phyloP scores from a whole-genome alignment of 2,888 invertebrate species.

The Andrena dorsata region DNA sequence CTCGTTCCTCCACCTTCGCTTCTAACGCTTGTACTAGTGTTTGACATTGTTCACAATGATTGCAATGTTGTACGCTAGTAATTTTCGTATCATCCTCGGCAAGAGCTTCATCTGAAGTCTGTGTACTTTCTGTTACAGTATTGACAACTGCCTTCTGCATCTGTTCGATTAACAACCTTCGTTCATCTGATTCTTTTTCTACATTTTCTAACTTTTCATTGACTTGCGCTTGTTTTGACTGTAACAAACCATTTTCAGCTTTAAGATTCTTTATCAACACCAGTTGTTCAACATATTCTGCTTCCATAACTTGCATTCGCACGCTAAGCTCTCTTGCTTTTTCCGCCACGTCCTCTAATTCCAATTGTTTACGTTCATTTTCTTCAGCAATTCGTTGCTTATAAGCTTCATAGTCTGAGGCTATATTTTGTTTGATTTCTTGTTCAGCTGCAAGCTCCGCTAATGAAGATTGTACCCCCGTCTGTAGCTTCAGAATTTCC shows the following conservation, averaged over 20 bases:
- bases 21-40: constrained; percentile 85
- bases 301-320: constrained; percentile 82
- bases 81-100: constrained; percentile 43
- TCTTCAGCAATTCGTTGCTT: constrained; percentile 50
- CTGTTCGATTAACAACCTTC: constrained; percentile 73
- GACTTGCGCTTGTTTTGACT: constrained; percentile 83
- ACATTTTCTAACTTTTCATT: constrained; percentile 80
- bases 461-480: constrained; percentile 29
- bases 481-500: constrained; percentile 65
- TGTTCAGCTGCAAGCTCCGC: constrained; percentile 52
- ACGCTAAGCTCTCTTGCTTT: constrained; percentile 82
- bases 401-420: constrained; percentile 64
- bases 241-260: constrained; percentile 79
- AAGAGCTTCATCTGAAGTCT: constrained; percentile 46
- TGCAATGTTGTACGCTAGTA: constrained; percentile 61
- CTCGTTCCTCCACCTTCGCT: constrained; percentile 91
- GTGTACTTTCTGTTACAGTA: constrained; percentile 34
- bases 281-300: constrained; percentile 80
- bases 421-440: constrained; percentile 53
- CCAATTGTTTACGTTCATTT: constrained; percentile 70
- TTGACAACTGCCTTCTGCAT: constrained; percentile 68
- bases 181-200: constrained; percentile 79
- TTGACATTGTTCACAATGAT: constrained; percentile 79
- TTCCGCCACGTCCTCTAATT: constrained; percentile 80
- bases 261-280: constrained; percentile 78